Conservation (phyloP, 2,797 vertebrate genomes). For the Apogon talboti region DNA sequence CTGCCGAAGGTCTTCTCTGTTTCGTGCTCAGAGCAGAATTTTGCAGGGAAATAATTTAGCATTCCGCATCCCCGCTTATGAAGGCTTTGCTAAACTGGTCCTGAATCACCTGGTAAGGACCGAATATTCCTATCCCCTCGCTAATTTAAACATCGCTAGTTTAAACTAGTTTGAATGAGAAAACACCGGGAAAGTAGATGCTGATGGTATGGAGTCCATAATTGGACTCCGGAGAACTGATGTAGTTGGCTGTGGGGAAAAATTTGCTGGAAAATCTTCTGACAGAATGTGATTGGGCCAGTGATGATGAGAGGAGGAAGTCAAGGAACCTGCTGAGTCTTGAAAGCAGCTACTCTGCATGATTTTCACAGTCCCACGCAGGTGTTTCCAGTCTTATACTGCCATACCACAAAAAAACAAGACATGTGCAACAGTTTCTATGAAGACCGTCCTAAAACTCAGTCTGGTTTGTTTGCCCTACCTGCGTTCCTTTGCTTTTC, state of each 20-base stretch:
- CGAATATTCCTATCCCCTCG: conserved; percentile 42
- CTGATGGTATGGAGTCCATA: conserved; percentile 55
- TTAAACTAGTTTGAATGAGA: conserved; percentile 32
- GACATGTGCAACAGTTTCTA: conserved; percentile 8
- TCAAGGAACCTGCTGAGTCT: conserved; percentile 47
- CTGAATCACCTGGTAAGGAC: conserved; percentile 31
- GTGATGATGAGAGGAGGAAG: conserved; percentile 44
- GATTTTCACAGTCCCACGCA: conserved; percentile 29
- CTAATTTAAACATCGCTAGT: conserved; percentile 29
- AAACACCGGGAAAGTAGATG: conserved; percentile 38
- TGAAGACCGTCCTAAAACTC: conserved; percentile 11
- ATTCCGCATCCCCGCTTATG: conserved; percentile 32
- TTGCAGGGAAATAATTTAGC: conserved; percentile 15
- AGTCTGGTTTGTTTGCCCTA: no score
- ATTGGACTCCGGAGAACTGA: conserved; percentile 60
- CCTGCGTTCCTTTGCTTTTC: conserved; percentile 16
- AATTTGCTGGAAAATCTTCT: conserved; percentile 52
- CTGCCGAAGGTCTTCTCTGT: conserved; percentile 3
- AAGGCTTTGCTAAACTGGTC: conserved; percentile 30
- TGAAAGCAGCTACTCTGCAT: conserved; percentile 39
- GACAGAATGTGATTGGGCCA: conserved; percentile 44
- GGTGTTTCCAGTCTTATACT: conserved; percentile 36
- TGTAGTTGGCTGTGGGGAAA: conserved; percentile 45
- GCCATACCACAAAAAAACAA: conserved; percentile 22
- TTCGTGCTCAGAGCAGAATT: neutral